Base-by-base conservation (phyloP, 2,113 vertebrate species). In the Felis chaus region DNA sequence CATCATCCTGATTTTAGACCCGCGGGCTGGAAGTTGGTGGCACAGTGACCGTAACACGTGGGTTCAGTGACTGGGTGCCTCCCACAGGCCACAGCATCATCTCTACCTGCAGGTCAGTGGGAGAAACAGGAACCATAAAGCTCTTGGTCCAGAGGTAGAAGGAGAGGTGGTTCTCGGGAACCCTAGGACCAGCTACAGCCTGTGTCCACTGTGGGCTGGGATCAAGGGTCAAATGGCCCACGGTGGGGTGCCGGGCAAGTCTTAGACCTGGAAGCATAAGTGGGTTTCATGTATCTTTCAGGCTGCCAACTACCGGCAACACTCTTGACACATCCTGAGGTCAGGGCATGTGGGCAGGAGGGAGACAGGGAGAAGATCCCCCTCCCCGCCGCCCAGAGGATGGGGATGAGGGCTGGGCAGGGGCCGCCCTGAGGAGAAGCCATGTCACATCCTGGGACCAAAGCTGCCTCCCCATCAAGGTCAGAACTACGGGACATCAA, bases 401-500 rank as follows among this genome's bases (percentile, higher is more conserved):
- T 61, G 69, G 80, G 68, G 79, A 74, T 68, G 81, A 94, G 71
- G 91, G 88, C 6, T 19, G 71, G 92, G 88, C 41, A 81, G 82
- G 79, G 88, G 69, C 50, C 57, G 65, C 79, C 73, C 83, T 41
- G 61, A 93, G 76, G 85, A 93, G 93, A 93, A 95, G 63, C 86
- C 86, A 66, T 5, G 23, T 73, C 86, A 71, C 13, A 89, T 80
- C 45, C 79, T 71, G 55, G 33, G 79, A 86, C 69, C 65, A 66
- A 63, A 53, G 18, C 73, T 53, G 21, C 33, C 33, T 57, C 55
- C 65, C 78, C 73, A 41, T 69, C 50, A 92, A 79, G 63, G 74
- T 85, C 97, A 94, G 88, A 91, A 89, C 73, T 66, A 65, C 45
- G 82, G 93, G 82, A 88, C 69, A 91, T 80, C 29, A 41, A 16